A percentile compares a stretch with the other conserved stretches of the same genome.
Evolutionary conservation across 2,113 vertebrate genomes (phyloP).

Genomic region (Trachemys scripta): DNA sequence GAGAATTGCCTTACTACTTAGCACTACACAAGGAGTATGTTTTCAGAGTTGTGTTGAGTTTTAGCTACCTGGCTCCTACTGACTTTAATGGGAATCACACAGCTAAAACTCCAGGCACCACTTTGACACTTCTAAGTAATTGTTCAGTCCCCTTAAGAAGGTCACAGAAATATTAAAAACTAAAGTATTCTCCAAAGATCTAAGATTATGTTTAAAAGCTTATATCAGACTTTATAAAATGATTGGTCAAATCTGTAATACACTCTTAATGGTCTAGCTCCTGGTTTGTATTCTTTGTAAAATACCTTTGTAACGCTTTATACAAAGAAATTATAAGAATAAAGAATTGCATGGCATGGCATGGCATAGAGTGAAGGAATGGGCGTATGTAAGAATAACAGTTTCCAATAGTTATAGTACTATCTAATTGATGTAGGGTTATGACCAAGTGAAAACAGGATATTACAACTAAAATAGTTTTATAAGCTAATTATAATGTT

Average conservation of each 20-base stretch:
- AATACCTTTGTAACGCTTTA: constrained; percentile 71
- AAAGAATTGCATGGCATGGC: constrained; percentile 49
- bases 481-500: background rate
- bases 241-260: constrained; percentile 83
- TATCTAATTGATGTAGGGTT: background rate
- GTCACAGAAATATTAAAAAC: constrained; percentile 87
- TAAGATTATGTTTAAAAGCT: constrained; percentile 80
- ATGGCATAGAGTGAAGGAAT: background rate
- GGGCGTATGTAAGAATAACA: constrained; percentile 21
- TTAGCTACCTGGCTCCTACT: constrained; percentile 82
- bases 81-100: constrained; percentile 86
- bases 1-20: constrained; percentile 79
- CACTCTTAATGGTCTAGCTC: constrained; percentile 76
- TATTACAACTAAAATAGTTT: constrained; percentile 30
- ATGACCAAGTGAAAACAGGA: background rate
- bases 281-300: constrained; percentile 79
- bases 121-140: constrained; percentile 86
- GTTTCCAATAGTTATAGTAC: background rate
- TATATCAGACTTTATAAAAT: constrained; percentile 82
- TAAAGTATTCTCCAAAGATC: constrained; percentile 82
- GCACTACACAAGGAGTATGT: constrained; percentile 79
- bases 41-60: constrained; percentile 81
- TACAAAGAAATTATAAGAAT: constrained; percentile 18
- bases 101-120: constrained; percentile 83
- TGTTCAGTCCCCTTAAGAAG: constrained; percentile 82